Evolutionary conservation across 2,113 vertebrate species (phyloP).

Genomic region (Forbesichthys papilliferus): DNA sequence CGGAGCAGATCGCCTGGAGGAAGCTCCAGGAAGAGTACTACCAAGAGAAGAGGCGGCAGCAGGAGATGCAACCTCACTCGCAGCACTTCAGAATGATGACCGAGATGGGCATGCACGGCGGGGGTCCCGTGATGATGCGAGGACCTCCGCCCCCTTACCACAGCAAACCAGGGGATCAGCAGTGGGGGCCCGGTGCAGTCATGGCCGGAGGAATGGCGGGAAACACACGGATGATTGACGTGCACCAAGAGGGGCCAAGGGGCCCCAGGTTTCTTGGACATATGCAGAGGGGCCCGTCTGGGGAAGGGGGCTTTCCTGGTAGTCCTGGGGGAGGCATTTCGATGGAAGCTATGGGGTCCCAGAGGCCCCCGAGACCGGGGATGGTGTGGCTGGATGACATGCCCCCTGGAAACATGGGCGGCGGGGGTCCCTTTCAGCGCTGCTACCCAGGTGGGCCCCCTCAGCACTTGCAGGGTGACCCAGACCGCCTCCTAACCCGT

Average conservation of each 20-base stretch:
- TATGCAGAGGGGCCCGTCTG: conserved; percentile 83
- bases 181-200: conserved; percentile 79
- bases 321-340: conserved; percentile 85
- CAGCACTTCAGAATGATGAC: conserved; percentile 89
- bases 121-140: conserved; percentile 81
- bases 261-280: conserved; percentile 73
- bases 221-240: conserved; percentile 71
- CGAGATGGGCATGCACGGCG: conserved; percentile 80
- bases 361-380: conserved; percentile 83
- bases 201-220: conserved; percentile 70
- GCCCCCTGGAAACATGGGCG: conserved; percentile 82
- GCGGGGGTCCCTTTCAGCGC: conserved; percentile 80
- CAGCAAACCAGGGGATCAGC: conserved; percentile 92
- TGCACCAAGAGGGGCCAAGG: conserved; percentile 77
- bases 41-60: conserved; percentile 91
- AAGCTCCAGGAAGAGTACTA: conserved; percentile 98
- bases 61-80: conserved; percentile 85
- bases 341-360: conserved; percentile 84
- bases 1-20: conserved; percentile 94
- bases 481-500: conserved; percentile 83
- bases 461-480: conserved; percentile 81
- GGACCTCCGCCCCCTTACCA: conserved; percentile 96
- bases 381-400: conserved; percentile 92
- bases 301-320: conserved; percentile 84
- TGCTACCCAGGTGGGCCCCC: conserved; percentile 76